Evolutionary conservation across 2,888 invertebrate species (phyloP), one percentile per base, ranked within the genome.

Genomic region (Achlya flavicornis): DNA sequence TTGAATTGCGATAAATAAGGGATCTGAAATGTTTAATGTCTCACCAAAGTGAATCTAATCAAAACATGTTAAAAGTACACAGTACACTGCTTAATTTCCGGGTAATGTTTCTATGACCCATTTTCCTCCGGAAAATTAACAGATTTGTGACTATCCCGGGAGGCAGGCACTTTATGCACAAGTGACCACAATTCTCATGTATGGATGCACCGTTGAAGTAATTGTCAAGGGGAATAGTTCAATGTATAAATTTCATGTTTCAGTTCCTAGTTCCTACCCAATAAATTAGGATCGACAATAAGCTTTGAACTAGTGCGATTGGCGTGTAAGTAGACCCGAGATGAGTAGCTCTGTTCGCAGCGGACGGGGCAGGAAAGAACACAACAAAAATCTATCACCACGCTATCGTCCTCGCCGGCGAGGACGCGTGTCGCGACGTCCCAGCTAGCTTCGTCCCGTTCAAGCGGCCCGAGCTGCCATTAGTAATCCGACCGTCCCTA

Each of bases 161-260:
- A 53, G 53, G 7, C 2, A 19, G 53, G 53, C 19, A 19, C 46
- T 53, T 53, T 19, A 53, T 53, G 53, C 53, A 19, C 53, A 10
- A 19, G 10, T 53, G 53, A n/a, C 19, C 53, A 19, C 53, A 53
- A 19, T 19, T 53, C 19, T 19, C 16, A 3, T 53, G 10, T 19
- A 53, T n/a, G n/a, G n/a, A n/a, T 53, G 53, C 53, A 53, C 19
- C 53, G 53, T 19, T 53, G 53, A 53, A 53, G 53, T 53, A 53
- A 53, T 53, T 53, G 53, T 19, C 53, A 53, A 53, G 53, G 53
- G 53, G 53, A 48, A 53, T 53, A 19, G 53, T 19, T 53, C 53
- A 19, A 53, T 53, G 53, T 53, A 19, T 53, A 53, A 53, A 53
- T 53, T 53, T 53, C 19, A 53, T 53, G 53, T 53, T 19, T 19